Evolutionary conservation across 2,113 vertebrate species (phyloP).

Genomic region (Probosciger aterrimus): DNA sequence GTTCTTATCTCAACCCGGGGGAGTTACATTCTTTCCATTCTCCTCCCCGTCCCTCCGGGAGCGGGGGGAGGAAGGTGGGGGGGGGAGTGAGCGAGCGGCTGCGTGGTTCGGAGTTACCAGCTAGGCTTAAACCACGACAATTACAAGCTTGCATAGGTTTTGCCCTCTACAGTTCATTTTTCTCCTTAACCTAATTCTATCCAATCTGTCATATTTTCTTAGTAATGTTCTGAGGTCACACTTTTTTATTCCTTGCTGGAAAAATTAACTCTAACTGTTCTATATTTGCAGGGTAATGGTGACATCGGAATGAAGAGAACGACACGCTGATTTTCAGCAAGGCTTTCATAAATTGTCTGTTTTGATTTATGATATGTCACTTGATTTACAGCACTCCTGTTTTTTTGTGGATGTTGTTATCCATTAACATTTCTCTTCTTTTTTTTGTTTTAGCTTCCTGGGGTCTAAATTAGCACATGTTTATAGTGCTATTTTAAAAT

Average conservation of each 20-base stretch:
- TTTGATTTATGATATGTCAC: constrained; percentile 11
- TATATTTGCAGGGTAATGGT: constrained; percentile 31
- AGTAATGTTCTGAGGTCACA: neutral
- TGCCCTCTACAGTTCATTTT: constrained; percentile 24
- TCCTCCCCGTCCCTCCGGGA: too few relatives aligned
- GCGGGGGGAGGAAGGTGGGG: too few relatives aligned
- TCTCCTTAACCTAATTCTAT: constrained; percentile 31
- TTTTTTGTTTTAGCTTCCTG: neutral
- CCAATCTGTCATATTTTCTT: constrained; percentile 34
- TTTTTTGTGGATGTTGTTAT: neutral
- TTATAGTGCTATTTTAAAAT: neutral
- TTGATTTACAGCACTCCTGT: neutral
- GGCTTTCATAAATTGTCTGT: constrained; percentile 19
- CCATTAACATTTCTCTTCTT: neutral
- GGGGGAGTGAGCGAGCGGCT: too few relatives aligned
- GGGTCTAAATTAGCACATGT: neutral
- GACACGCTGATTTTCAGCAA: constrained; percentile 27
- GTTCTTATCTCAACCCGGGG: too few relatives aligned
- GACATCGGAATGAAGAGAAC: constrained; percentile 36
- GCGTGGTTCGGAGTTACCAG: too few relatives aligned
- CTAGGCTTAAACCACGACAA: too few relatives aligned
- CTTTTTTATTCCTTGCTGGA: neutral
- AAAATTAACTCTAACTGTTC: constrained; percentile 20
- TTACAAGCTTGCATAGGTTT: neutral
- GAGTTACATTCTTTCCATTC: too few relatives aligned